Evolutionary conservation across 35 echinoderm and acorn worm genomes (phyloP).

Genomic region (Stichopus chloronotus): DNA sequence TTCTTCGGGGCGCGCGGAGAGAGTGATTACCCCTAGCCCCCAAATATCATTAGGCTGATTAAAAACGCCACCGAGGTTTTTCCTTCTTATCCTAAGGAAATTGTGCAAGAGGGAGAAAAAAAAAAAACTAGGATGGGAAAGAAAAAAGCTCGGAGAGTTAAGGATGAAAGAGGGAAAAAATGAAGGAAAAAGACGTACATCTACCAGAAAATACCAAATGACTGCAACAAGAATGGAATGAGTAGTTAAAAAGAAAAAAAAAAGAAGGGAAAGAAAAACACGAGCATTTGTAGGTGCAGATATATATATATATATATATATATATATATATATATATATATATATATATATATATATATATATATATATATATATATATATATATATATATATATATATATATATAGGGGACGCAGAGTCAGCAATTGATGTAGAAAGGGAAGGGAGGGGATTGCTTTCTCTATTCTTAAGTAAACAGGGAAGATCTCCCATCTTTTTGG

Average conservation of each 20-base stretch:
- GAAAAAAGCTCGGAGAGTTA: not conserved
- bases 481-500: too few species aligned
- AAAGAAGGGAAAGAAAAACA: too few species aligned
- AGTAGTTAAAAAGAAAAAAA: too few species aligned
- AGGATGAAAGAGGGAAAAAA: conserved; percentile 13
- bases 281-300: not conserved
- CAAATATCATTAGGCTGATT: conserved; percentile 60
- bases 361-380: not conserved
- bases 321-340: too few species aligned
- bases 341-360: not conserved
- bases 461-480: too few species aligned
- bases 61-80: conserved; percentile 61
- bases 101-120: conserved; percentile 23
- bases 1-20: conserved; percentile 40
- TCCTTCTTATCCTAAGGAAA: conserved; percentile 45
- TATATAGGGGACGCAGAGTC: not conserved
- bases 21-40: conserved; percentile 51
- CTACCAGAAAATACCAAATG: too few species aligned
- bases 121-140: not conserved
- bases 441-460: not conserved
- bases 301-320: too few species aligned
- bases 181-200: too few species aligned
- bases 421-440: not conserved
- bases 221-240: too few species aligned
- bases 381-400: not conserved